Evolutionary conservation across 2,888 invertebrate species (phyloP).

Genomic region (Zele albiditarsus): DNA sequence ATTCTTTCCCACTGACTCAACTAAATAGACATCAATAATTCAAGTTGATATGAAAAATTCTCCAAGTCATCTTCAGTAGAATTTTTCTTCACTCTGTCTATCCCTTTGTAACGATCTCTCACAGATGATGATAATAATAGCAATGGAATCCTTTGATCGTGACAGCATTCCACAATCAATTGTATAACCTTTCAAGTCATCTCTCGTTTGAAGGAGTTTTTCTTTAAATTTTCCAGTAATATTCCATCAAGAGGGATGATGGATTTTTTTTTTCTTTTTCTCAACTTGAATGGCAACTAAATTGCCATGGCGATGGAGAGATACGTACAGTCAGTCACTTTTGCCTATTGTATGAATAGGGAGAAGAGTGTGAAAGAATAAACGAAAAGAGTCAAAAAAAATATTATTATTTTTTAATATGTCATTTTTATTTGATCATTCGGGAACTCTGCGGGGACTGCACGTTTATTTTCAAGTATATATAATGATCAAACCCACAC

Average conservation of each 20-base stretch:
- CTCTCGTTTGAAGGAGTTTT: slow-evolving; percentile 4
- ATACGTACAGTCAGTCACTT: not conserved
- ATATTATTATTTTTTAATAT: slow-evolving; percentile 2
- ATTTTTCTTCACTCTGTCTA: not conserved
- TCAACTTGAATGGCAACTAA: not conserved
- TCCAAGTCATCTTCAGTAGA: not conserved
- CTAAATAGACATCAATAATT: slow-evolving; percentile 20
- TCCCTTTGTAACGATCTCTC: slow-evolving; percentile 10
- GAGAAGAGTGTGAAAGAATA: not conserved
- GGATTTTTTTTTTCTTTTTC: not conserved
- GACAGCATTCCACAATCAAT: slow-evolving; percentile 5
- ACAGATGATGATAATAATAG: slow-evolving; percentile 13
- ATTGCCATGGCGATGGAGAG: not conserved
- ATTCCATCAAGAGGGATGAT: not conserved
- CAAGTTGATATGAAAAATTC: slow-evolving; percentile 7
- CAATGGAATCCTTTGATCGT: not conserved
- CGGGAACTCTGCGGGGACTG: not conserved
- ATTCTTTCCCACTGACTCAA: slow-evolving; percentile 16
- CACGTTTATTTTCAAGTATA: not conserved
- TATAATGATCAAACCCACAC: slow-evolving; percentile 1
- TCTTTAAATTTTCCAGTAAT: slow-evolving; percentile 10
- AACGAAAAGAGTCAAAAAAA: not conserved
- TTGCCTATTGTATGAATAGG: not conserved
- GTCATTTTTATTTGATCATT: slow-evolving; percentile 1
- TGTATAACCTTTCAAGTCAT: not conserved